These are phyloP conservation scores for Chroicocephalus ridibundus DNA, from an alignment of 2,113 vertebrate species.

Conservation along the genomic window DNA sequence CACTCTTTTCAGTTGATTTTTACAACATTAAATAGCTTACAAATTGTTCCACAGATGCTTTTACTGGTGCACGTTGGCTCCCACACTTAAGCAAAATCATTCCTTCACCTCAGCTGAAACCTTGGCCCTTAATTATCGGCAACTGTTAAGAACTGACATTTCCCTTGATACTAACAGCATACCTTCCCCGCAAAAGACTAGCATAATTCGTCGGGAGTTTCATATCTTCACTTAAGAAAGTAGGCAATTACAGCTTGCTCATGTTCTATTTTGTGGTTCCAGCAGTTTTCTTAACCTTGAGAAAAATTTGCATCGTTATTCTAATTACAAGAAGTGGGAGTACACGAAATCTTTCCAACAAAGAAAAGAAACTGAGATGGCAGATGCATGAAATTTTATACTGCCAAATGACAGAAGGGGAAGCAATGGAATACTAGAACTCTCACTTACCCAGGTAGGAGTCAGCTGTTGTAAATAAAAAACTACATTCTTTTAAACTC, in stretches of 20 bases:
- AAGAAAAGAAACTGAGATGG: slow-evolving; percentile 47
- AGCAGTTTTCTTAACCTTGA: slow-evolving; percentile 28
- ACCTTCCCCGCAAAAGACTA: neutral
- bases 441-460: slow-evolving; percentile 17
- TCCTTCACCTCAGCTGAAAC: neutral
- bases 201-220: neutral
- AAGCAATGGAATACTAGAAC: slow-evolving; percentile 31
- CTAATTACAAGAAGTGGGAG: slow-evolving; percentile 36
- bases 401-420: slow-evolving; percentile 41
- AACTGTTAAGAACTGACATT: neutral
- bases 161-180: neutral
- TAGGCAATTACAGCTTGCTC: neutral
- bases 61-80: neutral
- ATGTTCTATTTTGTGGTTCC: neutral
- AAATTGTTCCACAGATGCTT: neutral
- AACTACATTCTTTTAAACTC: neutral
- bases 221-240: neutral
- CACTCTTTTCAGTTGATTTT: neutral
- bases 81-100: neutral
- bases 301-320: neutral
- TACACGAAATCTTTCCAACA: neutral
- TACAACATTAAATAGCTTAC: neutral
- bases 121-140: neutral
- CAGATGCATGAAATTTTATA: slow-evolving; percentile 25
- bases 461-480: slow-evolving; percentile 31